These are phyloP conservation scores for Heliconius himera DNA, from an alignment of 1,140 invertebrate genomes.

Conservation along the genomic window DNA sequence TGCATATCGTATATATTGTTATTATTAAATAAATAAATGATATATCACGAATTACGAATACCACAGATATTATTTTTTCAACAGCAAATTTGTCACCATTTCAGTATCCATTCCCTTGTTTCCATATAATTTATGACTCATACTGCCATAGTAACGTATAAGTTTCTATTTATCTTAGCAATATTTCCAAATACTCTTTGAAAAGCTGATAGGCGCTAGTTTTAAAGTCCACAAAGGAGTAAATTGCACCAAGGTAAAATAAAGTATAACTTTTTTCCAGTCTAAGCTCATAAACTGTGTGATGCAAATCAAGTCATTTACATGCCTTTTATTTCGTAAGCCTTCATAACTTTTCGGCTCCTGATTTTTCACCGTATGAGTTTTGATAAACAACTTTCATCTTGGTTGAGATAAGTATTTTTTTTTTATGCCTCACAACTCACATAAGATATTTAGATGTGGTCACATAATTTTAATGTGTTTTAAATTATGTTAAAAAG, in stretches of 20 bases:
- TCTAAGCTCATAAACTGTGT: constrained; percentile 41
- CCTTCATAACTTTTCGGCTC: constrained; percentile 37
- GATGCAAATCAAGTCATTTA: constrained; percentile 66
- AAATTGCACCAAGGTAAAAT: not conserved
- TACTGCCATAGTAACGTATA: too few species aligned
- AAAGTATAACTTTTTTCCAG: constrained; percentile 25
- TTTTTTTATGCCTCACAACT: not conserved
- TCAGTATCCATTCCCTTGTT: too few species aligned
- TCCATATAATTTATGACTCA: too few species aligned
- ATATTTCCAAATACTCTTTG: not conserved
- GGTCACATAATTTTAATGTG: not conserved
- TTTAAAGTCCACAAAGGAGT: constrained; percentile 19
- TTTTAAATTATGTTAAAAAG: too few species aligned
- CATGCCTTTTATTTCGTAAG: constrained; percentile 55
- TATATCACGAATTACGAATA: too few species aligned
- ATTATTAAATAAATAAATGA: too few species aligned
- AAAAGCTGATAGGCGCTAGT: constrained; percentile 2
- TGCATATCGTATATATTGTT: too few species aligned
- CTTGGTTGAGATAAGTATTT: not conserved
- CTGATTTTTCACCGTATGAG: not conserved
- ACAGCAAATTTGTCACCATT: too few species aligned
- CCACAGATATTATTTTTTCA: too few species aligned
- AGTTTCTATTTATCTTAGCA: too few species aligned
- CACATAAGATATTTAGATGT: not conserved
- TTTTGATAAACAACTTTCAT: not conserved